Percentiles rank a stretch among this genome's conserved stretches.
phyloP scores from a whole-genome alignment of 2,113 vertebrate genomes.

The Antechinus flavipes region DNA sequence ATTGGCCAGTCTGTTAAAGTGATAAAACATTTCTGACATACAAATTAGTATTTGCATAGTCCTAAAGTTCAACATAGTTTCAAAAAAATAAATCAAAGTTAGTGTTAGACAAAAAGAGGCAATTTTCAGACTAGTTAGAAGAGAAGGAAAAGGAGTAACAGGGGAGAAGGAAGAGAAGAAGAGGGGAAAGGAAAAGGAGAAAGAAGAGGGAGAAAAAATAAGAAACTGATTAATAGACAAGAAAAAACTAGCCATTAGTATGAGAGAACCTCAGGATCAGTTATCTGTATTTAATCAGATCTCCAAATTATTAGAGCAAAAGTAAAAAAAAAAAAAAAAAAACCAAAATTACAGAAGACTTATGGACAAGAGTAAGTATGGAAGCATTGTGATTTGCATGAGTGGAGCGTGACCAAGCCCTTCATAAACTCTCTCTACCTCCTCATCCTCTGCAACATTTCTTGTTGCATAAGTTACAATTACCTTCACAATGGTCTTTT shows the following conservation, averaged over 20 bases:
- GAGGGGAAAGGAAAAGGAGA: conserved; percentile 17
- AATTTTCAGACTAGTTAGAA: background rate
- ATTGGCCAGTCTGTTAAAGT: background rate
- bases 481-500: background rate
- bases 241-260: background rate
- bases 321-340: background rate
- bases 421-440: background rate
- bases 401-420: background rate
- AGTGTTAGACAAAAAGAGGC: background rate
- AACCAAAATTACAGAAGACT: background rate
- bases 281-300: background rate
- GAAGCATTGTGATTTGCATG: background rate
- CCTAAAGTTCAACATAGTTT: background rate
- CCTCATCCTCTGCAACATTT: background rate
- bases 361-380: background rate
- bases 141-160: background rate
- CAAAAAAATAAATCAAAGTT: background rate
- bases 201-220: background rate
- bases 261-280: background rate
- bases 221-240: background rate
- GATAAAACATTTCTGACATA: background rate
- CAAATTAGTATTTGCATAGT: background rate
- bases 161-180: background rate
- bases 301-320: background rate
- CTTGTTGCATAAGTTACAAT: background rate